Percentiles rank a stretch among this genome's conserved stretches.
Evolutionary conservation across 2,113 vertebrate genomes (phyloP).

Genomic region (Eidolon helvum): DNA sequence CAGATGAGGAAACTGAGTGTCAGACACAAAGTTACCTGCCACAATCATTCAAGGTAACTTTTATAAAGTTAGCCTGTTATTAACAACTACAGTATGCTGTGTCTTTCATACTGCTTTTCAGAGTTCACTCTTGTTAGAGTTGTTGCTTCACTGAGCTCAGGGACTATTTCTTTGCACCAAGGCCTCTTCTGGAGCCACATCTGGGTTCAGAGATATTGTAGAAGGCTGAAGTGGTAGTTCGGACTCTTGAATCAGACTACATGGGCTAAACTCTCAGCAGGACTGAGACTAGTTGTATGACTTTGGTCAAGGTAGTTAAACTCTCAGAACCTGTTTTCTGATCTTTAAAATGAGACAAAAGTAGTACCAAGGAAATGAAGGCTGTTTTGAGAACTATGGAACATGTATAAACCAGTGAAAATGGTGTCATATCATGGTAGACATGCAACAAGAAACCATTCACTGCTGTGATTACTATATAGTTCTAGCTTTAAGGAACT

Average conservation of each 20-base stretch:
- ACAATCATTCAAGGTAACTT: background rate
- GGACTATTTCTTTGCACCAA: background rate
- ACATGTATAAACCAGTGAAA: background rate
- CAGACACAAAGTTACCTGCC: background rate
- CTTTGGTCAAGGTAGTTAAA: background rate
- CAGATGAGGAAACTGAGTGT: background rate
- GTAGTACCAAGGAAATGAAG: background rate
- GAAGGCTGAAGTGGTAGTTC: background rate
- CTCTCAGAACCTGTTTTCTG: background rate
- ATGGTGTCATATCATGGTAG: background rate
- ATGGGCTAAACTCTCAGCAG: background rate
- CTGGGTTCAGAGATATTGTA: background rate
- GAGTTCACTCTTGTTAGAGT: background rate
- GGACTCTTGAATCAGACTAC: background rate
- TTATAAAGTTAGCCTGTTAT: background rate
- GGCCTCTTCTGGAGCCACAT: background rate
- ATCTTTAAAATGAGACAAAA: background rate
- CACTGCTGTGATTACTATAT: background rate
- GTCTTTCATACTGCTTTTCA: background rate
- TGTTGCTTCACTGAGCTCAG: background rate
- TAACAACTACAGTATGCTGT: rapidly evolving
- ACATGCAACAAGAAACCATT: background rate
- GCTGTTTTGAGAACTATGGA: background rate
- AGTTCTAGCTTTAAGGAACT: background rate
- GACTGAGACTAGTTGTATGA: background rate